Evolutionary conservation across 1,140 invertebrate species (phyloP).

Genomic region (Drosophila chauvacae): DNA sequence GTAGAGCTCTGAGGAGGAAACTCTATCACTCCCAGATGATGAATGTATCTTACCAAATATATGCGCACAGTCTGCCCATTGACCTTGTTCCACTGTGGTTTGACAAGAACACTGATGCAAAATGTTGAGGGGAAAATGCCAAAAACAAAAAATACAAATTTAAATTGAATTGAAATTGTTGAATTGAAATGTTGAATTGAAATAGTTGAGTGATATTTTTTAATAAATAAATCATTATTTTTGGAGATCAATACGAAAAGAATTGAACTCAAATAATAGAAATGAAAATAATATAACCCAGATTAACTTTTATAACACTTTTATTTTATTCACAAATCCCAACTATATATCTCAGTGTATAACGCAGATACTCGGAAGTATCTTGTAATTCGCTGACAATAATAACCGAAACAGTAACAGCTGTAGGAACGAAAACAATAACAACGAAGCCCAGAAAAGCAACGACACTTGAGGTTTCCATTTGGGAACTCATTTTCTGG

Average conservation of each 20-base stretch:
- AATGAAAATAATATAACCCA: too few relatives aligned
- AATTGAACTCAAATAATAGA: too few relatives aligned
- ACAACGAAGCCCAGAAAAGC: constrained; percentile 20
- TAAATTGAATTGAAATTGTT: neutral
- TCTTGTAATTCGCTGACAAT: constrained; percentile 47
- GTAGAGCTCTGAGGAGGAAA: constrained; percentile 18
- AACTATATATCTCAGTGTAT: constrained; percentile 15
- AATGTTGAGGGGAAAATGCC: too few relatives aligned
- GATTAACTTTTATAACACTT: neutral
- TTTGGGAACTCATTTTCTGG: constrained; percentile 53
- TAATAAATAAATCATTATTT: neutral
- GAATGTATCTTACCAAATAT: constrained; percentile 8
- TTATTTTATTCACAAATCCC: too few relatives aligned
- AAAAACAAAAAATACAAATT: neutral
- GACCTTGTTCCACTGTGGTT: constrained; percentile 49
- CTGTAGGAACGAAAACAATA: constrained; percentile 36
- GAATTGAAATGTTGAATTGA: too few relatives aligned
- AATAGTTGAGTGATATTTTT: neutral
- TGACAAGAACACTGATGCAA: neutral
- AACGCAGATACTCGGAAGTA: constrained; percentile 2
- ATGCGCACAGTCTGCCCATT: constrained; percentile 7
- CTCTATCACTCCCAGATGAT: constrained; percentile 18
- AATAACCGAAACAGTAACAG: constrained; percentile 28
- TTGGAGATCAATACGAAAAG: too few relatives aligned
- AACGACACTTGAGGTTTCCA: constrained; percentile 38